Percentiles rank a stretch among this genome's conserved stretches.
These are phyloP conservation scores for Molossus molossus DNA, from an alignment of 2,797 vertebrate species.

Conservation along the genomic window DNA sequence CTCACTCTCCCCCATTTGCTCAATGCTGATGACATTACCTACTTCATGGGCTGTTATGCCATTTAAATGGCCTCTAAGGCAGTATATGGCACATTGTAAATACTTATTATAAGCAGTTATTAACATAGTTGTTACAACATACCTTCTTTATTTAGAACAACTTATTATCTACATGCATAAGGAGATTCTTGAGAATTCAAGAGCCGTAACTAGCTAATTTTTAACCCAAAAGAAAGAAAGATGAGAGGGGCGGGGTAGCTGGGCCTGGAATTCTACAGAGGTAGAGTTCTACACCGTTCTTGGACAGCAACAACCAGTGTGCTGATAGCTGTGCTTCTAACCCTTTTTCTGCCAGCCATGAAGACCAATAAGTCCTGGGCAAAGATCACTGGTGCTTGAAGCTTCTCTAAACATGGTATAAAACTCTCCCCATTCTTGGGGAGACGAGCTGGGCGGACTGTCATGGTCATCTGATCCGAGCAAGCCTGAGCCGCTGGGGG, in stretches of 20 bases:
- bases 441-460: neutral
- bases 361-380: constrained; percentile 57
- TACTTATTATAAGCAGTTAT: neutral
- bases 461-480: neutral
- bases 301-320: neutral
- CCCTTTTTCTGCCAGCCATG: constrained; percentile 38
- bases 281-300: neutral
- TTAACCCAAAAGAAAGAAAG: constrained; percentile 46
- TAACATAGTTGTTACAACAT: neutral
- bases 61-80: neutral
- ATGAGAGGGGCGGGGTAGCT: neutral
- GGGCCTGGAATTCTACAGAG: neutral
- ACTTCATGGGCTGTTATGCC: neutral
- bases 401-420: constrained; percentile 15
- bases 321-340: neutral
- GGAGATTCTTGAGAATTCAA: neutral
- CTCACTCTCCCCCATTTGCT: neutral
- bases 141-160: constrained; percentile 10
- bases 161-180: neutral
- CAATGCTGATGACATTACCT: neutral
- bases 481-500: neutral
- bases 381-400: constrained; percentile 52
- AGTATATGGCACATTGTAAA: neutral
- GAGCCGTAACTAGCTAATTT: constrained; percentile 20
- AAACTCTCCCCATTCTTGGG: neutral